These are phyloP conservation scores for Spilosoma lubricipeda DNA, from an alignment of 2,888 invertebrate species.

Conservation along the genomic window DNA sequence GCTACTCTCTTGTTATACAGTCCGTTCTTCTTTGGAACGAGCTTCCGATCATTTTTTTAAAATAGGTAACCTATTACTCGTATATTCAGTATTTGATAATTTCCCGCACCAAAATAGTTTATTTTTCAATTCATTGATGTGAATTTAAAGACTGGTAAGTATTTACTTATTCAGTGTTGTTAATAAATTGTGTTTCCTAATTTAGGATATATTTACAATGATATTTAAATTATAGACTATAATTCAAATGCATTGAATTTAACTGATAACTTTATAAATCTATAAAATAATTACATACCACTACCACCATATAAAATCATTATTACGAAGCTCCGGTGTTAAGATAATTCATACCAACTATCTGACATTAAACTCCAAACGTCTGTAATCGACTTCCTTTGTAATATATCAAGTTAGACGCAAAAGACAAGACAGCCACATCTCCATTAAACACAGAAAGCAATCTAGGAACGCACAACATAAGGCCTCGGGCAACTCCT, in stretches of 20 bases:
- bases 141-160: too few relatives aligned
- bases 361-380: constrained; percentile 3
- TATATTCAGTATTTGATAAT: too few relatives aligned
- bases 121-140: too few relatives aligned
- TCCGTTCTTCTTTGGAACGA: too few relatives aligned
- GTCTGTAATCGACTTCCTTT: constrained; percentile 20
- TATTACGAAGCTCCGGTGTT: too few relatives aligned
- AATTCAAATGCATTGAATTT: background rate
- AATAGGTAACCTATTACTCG: too few relatives aligned
- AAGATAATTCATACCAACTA: constrained; percentile 7
- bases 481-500: constrained; percentile 65
- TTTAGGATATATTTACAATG: background rate
- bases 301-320: background rate
- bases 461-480: constrained; percentile 56
- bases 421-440: constrained; percentile 35
- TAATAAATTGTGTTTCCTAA: too few relatives aligned
- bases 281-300: background rate
- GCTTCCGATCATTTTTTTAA: too few relatives aligned
- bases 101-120: too few relatives aligned
- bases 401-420: constrained; percentile 21
- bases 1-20: too few relatives aligned
- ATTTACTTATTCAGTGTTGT: too few relatives aligned
- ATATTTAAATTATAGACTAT: background rate
- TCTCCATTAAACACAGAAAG: constrained; percentile 54
- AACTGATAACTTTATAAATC: background rate